These are phyloP conservation scores for Bombylius discolor DNA, from an alignment of 2,888 invertebrate genomes.

Conservation along the genomic window DNA sequence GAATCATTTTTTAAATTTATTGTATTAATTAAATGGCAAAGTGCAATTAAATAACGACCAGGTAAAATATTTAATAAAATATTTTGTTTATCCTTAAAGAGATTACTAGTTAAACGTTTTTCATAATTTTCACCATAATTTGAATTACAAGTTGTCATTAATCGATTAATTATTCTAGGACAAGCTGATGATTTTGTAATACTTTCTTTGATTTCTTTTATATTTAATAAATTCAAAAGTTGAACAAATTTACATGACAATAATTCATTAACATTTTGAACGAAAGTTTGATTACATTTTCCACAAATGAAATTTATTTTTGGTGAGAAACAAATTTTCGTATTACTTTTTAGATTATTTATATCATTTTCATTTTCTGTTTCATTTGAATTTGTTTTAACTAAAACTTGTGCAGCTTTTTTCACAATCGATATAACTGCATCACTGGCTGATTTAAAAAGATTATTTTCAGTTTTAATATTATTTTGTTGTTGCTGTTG, in stretches of 20 bases:
- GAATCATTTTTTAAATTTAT: not conserved
- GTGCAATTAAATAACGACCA: not conserved
- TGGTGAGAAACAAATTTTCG: conserved; percentile 52
- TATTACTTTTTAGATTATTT: conserved; percentile 18
- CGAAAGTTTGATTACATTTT: conserved; percentile 58
- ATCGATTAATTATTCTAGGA: too few relatives aligned
- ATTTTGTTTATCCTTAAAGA: not conserved
- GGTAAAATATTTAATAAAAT: not conserved
- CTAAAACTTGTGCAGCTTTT: conserved; percentile 77
- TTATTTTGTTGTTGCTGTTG: conserved; percentile 9
- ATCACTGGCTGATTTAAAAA: conserved; percentile 78
- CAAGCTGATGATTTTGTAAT: too few relatives aligned
- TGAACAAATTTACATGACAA: conserved; percentile 55
- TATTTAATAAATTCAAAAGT: conserved; percentile 46
- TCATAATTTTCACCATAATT: too few relatives aligned
- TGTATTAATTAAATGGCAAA: not conserved
- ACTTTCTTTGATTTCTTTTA: conserved; percentile 42
- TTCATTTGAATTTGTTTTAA: conserved; percentile 55
- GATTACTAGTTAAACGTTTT: too few relatives aligned
- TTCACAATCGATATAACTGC: conserved; percentile 86
- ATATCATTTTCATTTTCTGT: conserved; percentile 30
- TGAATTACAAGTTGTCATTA: too few relatives aligned
- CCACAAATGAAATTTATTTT: conserved; percentile 60
- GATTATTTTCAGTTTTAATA: conserved; percentile 46
- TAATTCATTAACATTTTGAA: conserved; percentile 57